phyloP scores from a whole-genome alignment of 2,113 vertebrate genomes.

The Casuarius casuarius region DNA sequence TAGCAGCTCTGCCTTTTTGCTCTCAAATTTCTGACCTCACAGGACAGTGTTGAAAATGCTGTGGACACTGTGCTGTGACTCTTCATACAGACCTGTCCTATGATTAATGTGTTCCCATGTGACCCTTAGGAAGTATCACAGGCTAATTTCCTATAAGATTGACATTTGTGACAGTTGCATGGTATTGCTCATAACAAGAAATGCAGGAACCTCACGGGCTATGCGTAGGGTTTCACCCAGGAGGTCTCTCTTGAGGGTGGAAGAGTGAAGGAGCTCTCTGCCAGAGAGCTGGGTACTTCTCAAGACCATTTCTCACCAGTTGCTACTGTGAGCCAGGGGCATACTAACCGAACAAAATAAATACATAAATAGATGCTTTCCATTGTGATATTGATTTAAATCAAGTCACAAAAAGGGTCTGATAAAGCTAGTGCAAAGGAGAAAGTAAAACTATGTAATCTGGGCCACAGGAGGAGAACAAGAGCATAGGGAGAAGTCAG shows the following conservation, averaged over 20 bases:
- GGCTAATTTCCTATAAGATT: neutral
- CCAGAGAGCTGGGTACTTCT: too few species aligned
- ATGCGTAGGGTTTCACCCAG: too few species aligned
- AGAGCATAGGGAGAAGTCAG: neutral
- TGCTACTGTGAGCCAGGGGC: neutral
- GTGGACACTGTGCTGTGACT: neutral
- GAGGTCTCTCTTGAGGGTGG: neutral
- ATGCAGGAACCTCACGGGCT: too few species aligned
- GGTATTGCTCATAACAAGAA: neutral
- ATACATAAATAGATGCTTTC: neutral
- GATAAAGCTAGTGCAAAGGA: neutral
- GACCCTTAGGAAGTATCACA: neutral
- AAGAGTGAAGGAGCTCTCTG: too few species aligned
- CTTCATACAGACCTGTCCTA: neutral
- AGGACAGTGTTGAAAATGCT: neutral
- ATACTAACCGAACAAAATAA: neutral
- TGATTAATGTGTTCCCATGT: neutral
- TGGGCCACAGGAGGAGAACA: neutral
- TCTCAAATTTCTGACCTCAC: neutral
- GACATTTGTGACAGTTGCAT: neutral
- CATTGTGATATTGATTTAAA: neutral
- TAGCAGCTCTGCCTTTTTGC: neutral
- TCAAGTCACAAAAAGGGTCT: neutral
- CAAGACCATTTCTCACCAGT: neutral
- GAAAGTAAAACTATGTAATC: neutral